phyloP scores from a whole-genome alignment of 2,113 vertebrate genomes.

The Archilochus colubris region DNA sequence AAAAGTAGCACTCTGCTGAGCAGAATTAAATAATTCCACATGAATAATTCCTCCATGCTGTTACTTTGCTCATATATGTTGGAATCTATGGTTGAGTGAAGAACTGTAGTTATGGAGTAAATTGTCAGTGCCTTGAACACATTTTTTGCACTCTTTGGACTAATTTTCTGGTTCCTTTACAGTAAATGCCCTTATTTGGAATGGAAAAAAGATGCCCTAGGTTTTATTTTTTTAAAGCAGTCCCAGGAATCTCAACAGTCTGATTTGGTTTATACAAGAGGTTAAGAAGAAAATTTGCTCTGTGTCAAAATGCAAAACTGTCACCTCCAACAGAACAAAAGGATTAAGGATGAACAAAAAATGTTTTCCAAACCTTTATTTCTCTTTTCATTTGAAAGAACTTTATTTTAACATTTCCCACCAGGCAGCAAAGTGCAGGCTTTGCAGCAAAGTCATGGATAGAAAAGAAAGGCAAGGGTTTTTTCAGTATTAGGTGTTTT shows the following conservation, averaged over 20 bases:
- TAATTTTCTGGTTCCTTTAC: conserved; percentile 58
- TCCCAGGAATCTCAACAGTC: conserved; percentile 21
- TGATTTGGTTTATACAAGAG: conserved; percentile 25
- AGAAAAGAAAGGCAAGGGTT: not conserved
- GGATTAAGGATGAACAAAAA: not conserved
- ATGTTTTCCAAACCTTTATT: not conserved
- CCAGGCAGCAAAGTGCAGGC: not conserved
- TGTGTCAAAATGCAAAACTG: not conserved
- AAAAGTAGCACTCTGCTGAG: conserved; percentile 71
- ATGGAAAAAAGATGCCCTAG: conserved; percentile 74
- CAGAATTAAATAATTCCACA: conserved; percentile 71
- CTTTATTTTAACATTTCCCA: conserved; percentile 39
- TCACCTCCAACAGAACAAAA: conserved; percentile 19
- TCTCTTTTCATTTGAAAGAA: conserved; percentile 15
- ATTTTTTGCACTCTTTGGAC: conserved; percentile 54
- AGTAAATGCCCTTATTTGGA: conserved; percentile 74
- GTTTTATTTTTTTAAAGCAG: conserved; percentile 29
- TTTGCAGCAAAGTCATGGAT: not conserved
- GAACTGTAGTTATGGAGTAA: conserved; percentile 21
- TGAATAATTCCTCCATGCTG: conserved; percentile 64
- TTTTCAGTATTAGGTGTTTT: not conserved
- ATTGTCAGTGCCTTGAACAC: conserved; percentile 44
- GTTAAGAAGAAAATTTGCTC: conserved; percentile 40
- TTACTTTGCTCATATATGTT: conserved; percentile 43
- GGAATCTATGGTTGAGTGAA: conserved; percentile 43